These are phyloP conservation scores for Antheraea assamensis DNA, from an alignment of 2,888 invertebrate species.

Conservation along the genomic window DNA sequence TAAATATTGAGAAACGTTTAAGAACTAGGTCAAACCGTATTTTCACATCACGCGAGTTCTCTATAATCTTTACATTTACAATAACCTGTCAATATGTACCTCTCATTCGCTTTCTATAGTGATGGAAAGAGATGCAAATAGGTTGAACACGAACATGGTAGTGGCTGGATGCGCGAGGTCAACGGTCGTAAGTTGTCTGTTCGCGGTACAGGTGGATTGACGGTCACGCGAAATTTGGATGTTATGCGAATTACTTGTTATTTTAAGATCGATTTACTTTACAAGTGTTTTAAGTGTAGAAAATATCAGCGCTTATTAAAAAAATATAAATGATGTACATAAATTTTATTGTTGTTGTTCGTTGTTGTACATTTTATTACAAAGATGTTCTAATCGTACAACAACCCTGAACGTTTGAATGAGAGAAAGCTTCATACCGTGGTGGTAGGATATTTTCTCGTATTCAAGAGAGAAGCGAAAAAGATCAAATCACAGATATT, in stretches of 20 bases:
- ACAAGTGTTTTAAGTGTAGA: not conserved
- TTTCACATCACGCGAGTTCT: not conserved
- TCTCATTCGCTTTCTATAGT: constrained; percentile 18
- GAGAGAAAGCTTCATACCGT: too few relatives aligned
- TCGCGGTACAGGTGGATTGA: constrained; percentile 30
- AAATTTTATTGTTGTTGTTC: too few relatives aligned
- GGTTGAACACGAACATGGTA: constrained; percentile 19
- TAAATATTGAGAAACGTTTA: not conserved
- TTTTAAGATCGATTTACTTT: not conserved
- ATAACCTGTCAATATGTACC: not conserved
- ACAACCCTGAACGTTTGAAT: too few relatives aligned
- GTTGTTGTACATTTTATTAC: too few relatives aligned
- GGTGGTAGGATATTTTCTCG: too few relatives aligned
- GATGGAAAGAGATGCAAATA: constrained; percentile 30
- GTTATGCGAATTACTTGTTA: not conserved
- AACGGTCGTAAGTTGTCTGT: constrained; percentile 33
- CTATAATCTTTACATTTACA: not conserved
- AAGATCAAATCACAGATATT: too few relatives aligned
- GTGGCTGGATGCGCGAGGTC: constrained; percentile 36
- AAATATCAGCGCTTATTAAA: not conserved
- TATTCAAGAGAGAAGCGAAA: too few relatives aligned
- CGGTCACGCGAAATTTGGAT: constrained; percentile 16
- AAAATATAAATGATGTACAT: too few relatives aligned
- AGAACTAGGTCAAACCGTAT: not conserved
- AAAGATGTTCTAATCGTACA: too few relatives aligned